Base-by-base conservation (phyloP, 2,888 invertebrate genomes). In the Pachycephus smyrnensis region DNA sequence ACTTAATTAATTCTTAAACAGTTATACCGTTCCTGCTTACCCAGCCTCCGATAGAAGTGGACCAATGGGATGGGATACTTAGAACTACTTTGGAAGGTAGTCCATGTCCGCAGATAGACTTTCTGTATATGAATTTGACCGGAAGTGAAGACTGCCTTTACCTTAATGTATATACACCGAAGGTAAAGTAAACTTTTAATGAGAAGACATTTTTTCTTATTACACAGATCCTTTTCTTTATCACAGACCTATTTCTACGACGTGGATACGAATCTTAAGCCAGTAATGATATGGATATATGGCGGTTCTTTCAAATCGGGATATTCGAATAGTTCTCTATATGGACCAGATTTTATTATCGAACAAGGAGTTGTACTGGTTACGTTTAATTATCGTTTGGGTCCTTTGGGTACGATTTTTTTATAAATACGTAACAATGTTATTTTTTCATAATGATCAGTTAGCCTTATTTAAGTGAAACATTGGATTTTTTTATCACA, bases 91-190 rank as follows among this genome's bases (percentile, higher is more conserved):
- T 75, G 3, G 82, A 84, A 30, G 82, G 82, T 69, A 80, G 68
- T 32, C 71, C 75, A 6, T 88, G 88, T 73, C 77, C 83, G 15
- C 88, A 87, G 76, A n/a, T 79, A 0, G 71, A 82, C 12, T 30
- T n/a, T 1, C 3, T 33, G 15, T 55, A 69, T 23, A 33, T 73
- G 9, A 78, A 40, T 11, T 75, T 80, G n/a, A 36, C 69, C 9
- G 89, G 89, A 6, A 73, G 83, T 0, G 88, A 88, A 75, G 87
- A 88, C 75, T 88, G 88, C 78, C 75, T 88, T 68, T 84, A 82
- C 37, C 68, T 88, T 1, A 87, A 87, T 69, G 86, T 89, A 33
- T 87, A 80, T 73, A 85, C 84, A 1, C 87, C 88, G n/a, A 73
- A 82, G 77, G 88, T 87, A 83, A 71, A 71, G 4, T 32, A 71